A percentile compares a stretch with the other conserved stretches of the same genome.
Evolutionary conservation across 2,888 invertebrate species (phyloP).

Genomic region (Ectropis crepuscularia): DNA sequence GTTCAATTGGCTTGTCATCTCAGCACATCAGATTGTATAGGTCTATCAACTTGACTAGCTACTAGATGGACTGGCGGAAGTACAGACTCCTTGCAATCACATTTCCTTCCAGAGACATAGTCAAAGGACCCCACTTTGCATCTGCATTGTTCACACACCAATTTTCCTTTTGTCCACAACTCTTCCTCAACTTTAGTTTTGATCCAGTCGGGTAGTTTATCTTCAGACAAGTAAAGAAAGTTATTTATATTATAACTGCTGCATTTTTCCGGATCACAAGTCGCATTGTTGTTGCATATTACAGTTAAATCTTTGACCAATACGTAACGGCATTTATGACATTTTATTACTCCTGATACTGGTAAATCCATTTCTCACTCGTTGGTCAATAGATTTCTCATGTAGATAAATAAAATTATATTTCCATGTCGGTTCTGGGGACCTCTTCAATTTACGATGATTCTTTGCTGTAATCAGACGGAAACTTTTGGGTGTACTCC

Average conservation of each 20-base stretch:
- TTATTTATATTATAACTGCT: conserved; percentile 61
- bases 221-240: conserved; percentile 83
- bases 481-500: too few species aligned
- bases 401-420: too few species aligned
- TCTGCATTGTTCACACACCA: conserved; percentile 86
- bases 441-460: too few species aligned
- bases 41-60: conserved; percentile 86
- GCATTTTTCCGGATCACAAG: conserved; percentile 56
- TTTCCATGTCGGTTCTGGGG: too few species aligned
- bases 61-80: conserved; percentile 86
- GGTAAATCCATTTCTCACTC: conserved; percentile 39
- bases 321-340: conserved; percentile 76
- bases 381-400: not conserved
- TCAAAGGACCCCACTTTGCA: conserved; percentile 87
- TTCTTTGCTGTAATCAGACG: too few species aligned
- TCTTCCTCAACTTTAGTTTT: conserved; percentile 77
- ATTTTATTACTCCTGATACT: conserved; percentile 58
- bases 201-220: conserved; percentile 85
- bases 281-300: conserved; percentile 42
- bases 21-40: conserved; percentile 44
- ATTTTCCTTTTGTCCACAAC: conserved; percentile 88
- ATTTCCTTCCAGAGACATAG: conserved; percentile 87
- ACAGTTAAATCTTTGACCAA: conserved; percentile 57
- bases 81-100: conserved; percentile 82
- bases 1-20: conserved; percentile 7